Conservation (phyloP, 1,140 invertebrate species). For the Notospermus geniculatus region DNA sequence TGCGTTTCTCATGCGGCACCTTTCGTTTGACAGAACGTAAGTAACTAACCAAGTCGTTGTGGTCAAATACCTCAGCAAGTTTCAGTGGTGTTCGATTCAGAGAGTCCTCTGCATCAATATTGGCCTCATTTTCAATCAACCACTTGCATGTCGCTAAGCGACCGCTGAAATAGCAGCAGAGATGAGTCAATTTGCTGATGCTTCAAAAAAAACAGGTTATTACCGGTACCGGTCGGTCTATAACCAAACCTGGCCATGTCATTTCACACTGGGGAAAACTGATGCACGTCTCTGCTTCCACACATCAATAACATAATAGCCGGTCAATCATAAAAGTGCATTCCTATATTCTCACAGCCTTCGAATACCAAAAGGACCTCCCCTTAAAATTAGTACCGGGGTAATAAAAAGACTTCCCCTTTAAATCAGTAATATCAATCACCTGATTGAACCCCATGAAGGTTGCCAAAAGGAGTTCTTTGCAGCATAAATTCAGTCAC, state of each 20-base stretch:
- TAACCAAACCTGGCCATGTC: no score
- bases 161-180: conserved; percentile 47
- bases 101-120: conserved; percentile 40
- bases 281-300: background rate
- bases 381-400: no score
- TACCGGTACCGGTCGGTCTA: background rate
- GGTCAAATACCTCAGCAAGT: conserved; percentile 46
- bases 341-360: background rate
- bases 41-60: conserved; percentile 42
- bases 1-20: no score
- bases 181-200: background rate
- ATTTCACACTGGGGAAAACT: no score
- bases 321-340: background rate
- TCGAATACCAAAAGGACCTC: no score
- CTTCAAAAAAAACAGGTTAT: background rate
- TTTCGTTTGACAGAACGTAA: conserved; percentile 39
- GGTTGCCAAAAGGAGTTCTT: no score
- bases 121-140: conserved; percentile 48
- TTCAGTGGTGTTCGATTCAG: conserved; percentile 42
- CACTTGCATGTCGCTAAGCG: conserved; percentile 52
- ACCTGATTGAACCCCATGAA: no score
- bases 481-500: no score
- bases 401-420: no score
- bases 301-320: background rate
- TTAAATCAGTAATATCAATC: no score